These are phyloP conservation scores for Lasioglossum vierecki DNA, from an alignment of 2,888 invertebrate genomes.

Conservation along the genomic window DNA sequence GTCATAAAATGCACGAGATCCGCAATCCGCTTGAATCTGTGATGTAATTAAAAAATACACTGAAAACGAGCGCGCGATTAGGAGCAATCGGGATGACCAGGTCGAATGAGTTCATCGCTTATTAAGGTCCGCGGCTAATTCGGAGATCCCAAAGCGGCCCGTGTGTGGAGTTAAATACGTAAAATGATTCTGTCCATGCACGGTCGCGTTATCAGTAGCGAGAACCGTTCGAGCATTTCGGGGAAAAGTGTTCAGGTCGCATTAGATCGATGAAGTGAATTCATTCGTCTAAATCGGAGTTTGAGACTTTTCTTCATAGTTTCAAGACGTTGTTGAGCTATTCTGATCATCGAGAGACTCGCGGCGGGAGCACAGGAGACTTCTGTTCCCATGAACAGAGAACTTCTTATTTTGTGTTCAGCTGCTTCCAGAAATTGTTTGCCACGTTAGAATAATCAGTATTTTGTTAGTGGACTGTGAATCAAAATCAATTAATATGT, in stretches of 20 bases:
- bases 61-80: not conserved
- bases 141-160: not conserved
- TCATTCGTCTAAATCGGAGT: not conserved
- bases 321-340: not conserved
- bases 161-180: not conserved
- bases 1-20: not conserved
- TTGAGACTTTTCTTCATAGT: not conserved
- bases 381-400: conserved; percentile 53
- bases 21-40: not conserved
- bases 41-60: not conserved
- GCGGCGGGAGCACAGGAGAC: not conserved
- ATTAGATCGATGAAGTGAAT: not conserved
- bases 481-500: too few relatives aligned
- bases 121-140: not conserved
- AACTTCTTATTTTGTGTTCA: conserved; percentile 52
- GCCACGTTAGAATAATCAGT: not conserved
- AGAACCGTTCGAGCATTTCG: not conserved
- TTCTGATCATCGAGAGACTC: not conserved
- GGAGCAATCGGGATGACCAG: conserved; percentile 3
- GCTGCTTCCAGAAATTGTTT: conserved; percentile 4
- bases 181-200: not conserved
- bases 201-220: not conserved
- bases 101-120: conserved; percentile 8
- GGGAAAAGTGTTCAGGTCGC: not conserved
- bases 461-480: not conserved